Conservation (phyloP, 2,113 vertebrate genomes). For the Rhea americana region DNA sequence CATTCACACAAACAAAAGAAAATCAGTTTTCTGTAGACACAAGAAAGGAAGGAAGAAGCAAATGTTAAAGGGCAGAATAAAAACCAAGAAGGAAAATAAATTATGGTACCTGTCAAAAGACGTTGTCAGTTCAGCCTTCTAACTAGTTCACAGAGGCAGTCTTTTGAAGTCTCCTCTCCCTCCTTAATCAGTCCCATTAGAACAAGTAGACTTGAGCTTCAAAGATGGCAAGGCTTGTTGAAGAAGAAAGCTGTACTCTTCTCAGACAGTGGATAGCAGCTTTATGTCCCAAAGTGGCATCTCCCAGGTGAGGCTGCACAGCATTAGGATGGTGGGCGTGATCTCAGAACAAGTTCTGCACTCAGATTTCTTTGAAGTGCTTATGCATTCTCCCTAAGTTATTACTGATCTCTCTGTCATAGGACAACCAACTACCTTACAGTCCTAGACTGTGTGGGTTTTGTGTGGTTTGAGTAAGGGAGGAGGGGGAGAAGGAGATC, state of each 20-base stretch:
- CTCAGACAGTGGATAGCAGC: neutral
- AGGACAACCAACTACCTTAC: too few species aligned
- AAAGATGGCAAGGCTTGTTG: conserved; percentile 20
- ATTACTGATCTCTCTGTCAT: neutral
- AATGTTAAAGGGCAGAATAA: conserved; percentile 4
- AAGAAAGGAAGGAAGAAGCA: neutral
- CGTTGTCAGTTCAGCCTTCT: neutral
- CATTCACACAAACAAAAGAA: neutral
- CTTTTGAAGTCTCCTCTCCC: conserved; percentile 40
- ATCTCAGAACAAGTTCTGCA: neutral
- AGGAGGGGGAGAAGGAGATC: too few species aligned
- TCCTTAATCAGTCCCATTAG: conserved; percentile 42
- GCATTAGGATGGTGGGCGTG: rapidly evolving
- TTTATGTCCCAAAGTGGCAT: neutral
- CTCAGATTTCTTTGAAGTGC: conserved; percentile 21
- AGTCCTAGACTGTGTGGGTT: too few species aligned
- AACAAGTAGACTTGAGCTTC: conserved; percentile 33
- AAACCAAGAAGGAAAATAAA: conserved; percentile 14
- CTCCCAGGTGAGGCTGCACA: neutral
- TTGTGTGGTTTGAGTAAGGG: too few species aligned
- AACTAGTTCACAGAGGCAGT: conserved; percentile 24
- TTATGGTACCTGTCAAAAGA: neutral
- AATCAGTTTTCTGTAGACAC: neutral
- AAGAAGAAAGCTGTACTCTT: neutral
- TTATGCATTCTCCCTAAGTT: neutral